Evolutionary conservation across 2,797 vertebrate genomes (phyloP), one percentile per base, ranked within the genome.

Genomic region (Scleropages formosus): DNA sequence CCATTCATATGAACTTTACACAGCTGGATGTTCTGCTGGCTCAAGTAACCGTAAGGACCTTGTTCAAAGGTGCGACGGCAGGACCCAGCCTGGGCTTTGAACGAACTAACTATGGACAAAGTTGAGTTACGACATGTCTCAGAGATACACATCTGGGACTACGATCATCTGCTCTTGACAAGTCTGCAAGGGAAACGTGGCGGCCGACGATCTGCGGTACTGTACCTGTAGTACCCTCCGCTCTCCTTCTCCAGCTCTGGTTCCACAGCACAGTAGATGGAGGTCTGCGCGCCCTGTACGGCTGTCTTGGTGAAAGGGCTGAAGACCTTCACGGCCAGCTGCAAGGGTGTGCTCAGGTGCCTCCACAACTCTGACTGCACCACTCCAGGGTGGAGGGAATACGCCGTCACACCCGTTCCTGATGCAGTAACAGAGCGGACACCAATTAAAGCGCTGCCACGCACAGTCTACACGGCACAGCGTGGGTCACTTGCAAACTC

Each of bases 321-420:
- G 72, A 91, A 87, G 69, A 93, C 81, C 78, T 90, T 90, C 62
- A 92, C 83, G 0, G 89, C 90, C 67, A 89, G 73, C 80, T 91
- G 91, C 74, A 90, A 85, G 3, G 87, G 86, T 56, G 83, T 84
- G 80, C 88, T 88, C 79, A 93, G 88, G 79, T 94, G 91, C 73
- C 93, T 84, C 86, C 89, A 91, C 64, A 94, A 84, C 72, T 94
- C 91, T 1, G 93, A 91, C 80, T 88, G 89, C 68, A 94, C 93
- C 83, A 93, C 91, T 4, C 93, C 93, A 0, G 93, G 93, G 78
- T 94, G 93, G 16, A 93, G 82, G 12, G 90, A 88, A 80, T 91
- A 93, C 60, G 91, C 88, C 0, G 88, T 90, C 77, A 86, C 83
- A 12, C 83, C 85, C 27, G 78, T 81, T 22, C 78, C 86, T 87